A percentile compares a stretch with the other conserved stretches of the same genome.
Evolutionary conservation across 2,113 vertebrate genomes (phyloP).

Genomic region (Furnarius figulus): DNA sequence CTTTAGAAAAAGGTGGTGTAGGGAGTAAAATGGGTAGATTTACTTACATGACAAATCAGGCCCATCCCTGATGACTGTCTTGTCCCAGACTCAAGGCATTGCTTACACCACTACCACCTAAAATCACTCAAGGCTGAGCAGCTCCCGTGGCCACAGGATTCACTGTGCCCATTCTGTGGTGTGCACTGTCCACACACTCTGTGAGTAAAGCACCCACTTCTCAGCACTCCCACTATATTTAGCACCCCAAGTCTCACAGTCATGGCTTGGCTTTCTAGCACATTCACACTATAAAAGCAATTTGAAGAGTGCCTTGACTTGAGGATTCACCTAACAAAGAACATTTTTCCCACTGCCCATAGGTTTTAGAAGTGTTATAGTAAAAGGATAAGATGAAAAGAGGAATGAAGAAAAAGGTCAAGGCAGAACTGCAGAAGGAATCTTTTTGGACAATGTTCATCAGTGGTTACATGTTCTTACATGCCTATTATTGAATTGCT

Average conservation of each 20-base stretch:
- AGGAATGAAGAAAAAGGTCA: neutral
- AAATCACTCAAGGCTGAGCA: neutral
- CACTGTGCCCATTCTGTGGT: neutral
- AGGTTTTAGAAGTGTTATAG: neutral
- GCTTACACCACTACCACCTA: neutral
- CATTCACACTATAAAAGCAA: neutral
- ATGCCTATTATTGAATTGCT: neutral
- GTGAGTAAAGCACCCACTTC: neutral
- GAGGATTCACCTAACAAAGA: conserved; percentile 4
- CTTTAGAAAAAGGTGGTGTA: neutral
- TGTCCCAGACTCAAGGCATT: neutral
- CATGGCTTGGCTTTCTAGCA: neutral
- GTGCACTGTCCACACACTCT: neutral
- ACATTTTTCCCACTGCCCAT: neutral
- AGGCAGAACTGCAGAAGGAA: neutral
- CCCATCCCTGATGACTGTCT: neutral
- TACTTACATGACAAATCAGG: neutral
- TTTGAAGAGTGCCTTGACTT: neutral
- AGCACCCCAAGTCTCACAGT: neutral
- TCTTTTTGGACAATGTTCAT: neutral
- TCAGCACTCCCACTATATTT: neutral
- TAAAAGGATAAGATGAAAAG: neutral
- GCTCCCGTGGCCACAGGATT: neutral
- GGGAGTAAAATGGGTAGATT: neutral
- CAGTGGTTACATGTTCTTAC: neutral